These are phyloP conservation scores for Diglossa cyanea DNA, from an alignment of 2,797 vertebrate species.

Conservation along the genomic window DNA sequence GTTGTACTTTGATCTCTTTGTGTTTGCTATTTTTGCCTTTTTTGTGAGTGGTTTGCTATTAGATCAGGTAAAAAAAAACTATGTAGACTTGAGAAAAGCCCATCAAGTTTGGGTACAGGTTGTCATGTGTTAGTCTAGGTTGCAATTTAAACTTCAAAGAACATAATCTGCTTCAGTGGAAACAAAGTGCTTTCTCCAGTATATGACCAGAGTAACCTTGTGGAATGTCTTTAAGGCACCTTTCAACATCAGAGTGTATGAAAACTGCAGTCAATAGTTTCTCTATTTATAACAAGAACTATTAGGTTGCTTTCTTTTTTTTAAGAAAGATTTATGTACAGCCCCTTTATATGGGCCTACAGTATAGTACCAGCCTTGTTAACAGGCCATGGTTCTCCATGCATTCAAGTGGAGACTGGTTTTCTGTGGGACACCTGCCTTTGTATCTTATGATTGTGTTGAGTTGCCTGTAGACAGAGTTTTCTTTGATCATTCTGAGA, in stretches of 20 bases:
- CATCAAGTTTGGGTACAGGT: not conserved
- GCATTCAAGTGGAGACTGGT: not conserved
- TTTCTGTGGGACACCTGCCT: not conserved
- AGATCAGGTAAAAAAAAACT: not conserved
- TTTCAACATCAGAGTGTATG: not conserved
- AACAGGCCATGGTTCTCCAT: not conserved
- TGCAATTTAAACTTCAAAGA: constrained; percentile 53
- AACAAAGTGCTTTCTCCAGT: not conserved
- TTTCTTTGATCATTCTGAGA: not conserved
- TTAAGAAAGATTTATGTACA: not conserved
- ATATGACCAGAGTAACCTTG: not conserved
- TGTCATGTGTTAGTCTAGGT: not conserved
- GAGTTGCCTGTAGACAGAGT: not conserved
- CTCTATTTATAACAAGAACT: not conserved
- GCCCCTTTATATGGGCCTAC: not conserved
- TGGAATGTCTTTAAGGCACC: not conserved
- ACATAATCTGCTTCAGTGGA: not conserved
- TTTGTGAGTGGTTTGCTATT: constrained; percentile 24
- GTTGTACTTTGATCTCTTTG: constrained; percentile 50
- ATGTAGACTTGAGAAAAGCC: not conserved
- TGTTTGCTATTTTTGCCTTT: constrained; percentile 5
- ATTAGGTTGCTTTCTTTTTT: not conserved
- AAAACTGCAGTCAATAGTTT: not conserved
- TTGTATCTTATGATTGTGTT: not conserved
- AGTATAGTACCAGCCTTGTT: not conserved